Conservation (phyloP, 2,113 vertebrate species). For the Ictidomys tridecemlineatus region DNA sequence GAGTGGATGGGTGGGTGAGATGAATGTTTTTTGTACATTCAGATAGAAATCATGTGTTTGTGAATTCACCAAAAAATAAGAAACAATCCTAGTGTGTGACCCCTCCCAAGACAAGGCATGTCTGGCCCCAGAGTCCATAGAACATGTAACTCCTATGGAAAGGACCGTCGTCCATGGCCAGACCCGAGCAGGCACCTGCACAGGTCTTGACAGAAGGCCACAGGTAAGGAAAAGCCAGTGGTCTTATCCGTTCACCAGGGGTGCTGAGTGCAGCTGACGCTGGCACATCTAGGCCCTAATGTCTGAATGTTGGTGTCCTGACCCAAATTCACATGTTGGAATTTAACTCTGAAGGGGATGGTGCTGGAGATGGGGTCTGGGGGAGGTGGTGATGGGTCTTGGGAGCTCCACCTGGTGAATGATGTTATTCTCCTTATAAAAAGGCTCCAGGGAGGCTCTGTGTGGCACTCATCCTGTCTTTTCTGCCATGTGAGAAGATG, state of each 20-base stretch:
- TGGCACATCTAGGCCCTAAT: accelerated
- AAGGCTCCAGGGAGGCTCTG: background rate
- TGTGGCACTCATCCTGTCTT: background rate
- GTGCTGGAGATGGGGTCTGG: background rate
- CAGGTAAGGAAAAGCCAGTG: accelerated
- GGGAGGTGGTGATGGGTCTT: background rate
- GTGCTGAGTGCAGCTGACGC: too few relatives aligned
- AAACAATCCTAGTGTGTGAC: background rate
- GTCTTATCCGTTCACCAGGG: background rate
- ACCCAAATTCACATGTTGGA: background rate
- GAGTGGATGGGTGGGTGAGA: background rate
- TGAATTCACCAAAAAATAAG: background rate
- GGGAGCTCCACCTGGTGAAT: background rate
- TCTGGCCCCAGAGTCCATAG: background rate
- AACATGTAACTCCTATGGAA: background rate
- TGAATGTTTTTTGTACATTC: background rate
- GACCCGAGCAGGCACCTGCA: background rate
- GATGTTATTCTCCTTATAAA: background rate
- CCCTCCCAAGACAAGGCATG: background rate
- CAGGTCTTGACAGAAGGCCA: background rate
- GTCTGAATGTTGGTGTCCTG: background rate
- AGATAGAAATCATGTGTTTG: background rate
- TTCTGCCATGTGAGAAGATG: background rate
- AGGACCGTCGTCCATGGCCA: background rate
- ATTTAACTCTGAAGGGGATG: background rate